These are phyloP conservation scores for Notechis scutatus DNA, from an alignment of 2,113 vertebrate species.

Conservation along the genomic window DNA sequence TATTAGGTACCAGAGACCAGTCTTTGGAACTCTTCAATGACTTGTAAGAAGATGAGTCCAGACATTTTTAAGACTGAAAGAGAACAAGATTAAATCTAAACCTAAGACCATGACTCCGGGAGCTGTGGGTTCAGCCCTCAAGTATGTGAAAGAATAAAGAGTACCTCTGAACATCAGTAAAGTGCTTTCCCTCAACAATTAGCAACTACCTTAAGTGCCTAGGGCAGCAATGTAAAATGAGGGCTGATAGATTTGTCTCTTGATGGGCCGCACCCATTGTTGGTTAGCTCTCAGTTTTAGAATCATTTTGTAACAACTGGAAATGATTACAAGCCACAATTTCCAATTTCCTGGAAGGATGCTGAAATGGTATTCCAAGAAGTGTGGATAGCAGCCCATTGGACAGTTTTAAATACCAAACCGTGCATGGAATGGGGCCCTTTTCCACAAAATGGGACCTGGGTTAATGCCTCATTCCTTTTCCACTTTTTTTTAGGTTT, in stretches of 20 bases:
- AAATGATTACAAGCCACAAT: neutral
- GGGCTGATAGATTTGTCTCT: neutral
- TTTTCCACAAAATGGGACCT: neutral
- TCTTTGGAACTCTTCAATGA: neutral
- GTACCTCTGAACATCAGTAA: neutral
- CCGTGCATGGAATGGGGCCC: neutral
- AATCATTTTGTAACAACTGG: neutral
- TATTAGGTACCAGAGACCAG: neutral
- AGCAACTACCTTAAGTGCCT: neutral
- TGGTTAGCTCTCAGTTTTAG: neutral
- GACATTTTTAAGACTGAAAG: neutral
- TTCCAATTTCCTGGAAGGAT: neutral
- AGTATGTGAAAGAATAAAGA: constrained; percentile 8
- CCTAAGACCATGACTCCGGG: neutral
- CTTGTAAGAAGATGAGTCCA: neutral
- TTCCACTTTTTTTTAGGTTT: neutral
- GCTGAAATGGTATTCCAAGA: neutral
- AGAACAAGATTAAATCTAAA: neutral
- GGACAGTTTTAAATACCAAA: neutral
- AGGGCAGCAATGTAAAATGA: neutral
- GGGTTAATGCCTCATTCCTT: neutral
- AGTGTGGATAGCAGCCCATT: neutral
- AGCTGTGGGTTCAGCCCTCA: neutral
- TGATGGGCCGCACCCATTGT: neutral
- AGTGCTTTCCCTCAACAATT: neutral